Evolutionary conservation across 2,113 vertebrate species (phyloP).

Genomic region (Halcyon senegalensis): DNA sequence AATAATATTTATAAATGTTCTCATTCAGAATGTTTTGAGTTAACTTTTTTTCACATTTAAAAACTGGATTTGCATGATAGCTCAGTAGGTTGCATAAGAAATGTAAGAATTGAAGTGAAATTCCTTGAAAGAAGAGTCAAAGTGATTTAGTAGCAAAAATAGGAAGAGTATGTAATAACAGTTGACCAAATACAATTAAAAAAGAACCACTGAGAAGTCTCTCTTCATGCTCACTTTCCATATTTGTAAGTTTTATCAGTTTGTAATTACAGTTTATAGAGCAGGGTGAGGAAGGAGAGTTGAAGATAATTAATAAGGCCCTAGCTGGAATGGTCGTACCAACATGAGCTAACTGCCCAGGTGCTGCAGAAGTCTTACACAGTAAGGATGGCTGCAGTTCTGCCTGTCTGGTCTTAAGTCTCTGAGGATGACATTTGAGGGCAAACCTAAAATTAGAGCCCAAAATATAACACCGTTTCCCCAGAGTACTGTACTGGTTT

Average conservation of each 20-base stretch:
- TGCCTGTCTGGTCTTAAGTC: neutral
- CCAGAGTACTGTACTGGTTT: neutral
- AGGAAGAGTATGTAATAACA: neutral
- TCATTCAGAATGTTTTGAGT: neutral
- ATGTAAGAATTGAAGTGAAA: neutral
- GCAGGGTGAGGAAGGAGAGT: neutral
- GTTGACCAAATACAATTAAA: neutral
- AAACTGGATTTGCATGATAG: neutral
- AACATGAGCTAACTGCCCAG: neutral
- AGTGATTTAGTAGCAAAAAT: neutral
- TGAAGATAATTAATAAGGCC: neutral
- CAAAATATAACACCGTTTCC: neutral
- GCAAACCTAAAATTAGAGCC: neutral
- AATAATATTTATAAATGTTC: neutral
- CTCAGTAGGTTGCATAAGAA: neutral
- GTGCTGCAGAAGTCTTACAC: neutral
- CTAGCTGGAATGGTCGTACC: neutral
- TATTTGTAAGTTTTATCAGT: neutral
- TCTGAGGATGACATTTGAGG: neutral
- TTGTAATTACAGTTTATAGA: neutral
- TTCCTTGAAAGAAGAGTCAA: neutral
- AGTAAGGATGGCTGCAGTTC: neutral
- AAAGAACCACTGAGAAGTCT: neutral
- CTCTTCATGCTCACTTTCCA: neutral
- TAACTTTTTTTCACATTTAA: neutral